Evolutionary conservation across 2,797 vertebrate species (phyloP).

Genomic region (Leptoclinus maculatus): DNA sequence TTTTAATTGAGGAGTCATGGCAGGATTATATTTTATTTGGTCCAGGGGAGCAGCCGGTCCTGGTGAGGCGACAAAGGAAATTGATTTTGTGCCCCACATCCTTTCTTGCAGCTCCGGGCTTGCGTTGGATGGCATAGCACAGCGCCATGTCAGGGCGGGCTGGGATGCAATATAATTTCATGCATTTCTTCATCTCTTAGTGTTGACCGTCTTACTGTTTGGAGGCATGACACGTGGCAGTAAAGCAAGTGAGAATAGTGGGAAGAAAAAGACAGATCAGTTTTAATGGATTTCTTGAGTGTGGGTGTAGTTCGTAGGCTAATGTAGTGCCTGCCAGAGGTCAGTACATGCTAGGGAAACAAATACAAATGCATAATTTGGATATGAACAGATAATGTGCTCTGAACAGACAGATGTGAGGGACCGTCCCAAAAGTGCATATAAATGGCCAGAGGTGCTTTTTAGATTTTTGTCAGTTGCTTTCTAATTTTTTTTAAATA

Average conservation of each 20-base stretch:
- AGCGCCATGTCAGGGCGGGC: conserved; percentile 39
- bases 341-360: not conserved
- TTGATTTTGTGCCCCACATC: conserved; percentile 75
- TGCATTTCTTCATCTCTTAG: conserved; percentile 46
- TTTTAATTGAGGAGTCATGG: conserved; percentile 78
- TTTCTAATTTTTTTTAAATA: not conserved
- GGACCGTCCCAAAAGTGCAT: not conserved
- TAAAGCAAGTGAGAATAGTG: not conserved
- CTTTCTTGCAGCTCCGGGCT: conserved; percentile 66
- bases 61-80: conserved; percentile 68
- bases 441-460: not conserved
- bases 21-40: conserved; percentile 72
- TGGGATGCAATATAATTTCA: conserved; percentile 43
- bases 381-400: not conserved
- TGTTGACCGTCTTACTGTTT: conserved; percentile 14
- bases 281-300: conserved; percentile 43
- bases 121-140: conserved; percentile 23
- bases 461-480: not conserved
- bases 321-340: conserved; percentile 37
- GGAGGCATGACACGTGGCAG: conserved; percentile 13
- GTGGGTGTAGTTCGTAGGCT: conserved; percentile 36
- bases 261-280: conserved; percentile 28
- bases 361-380: not conserved
- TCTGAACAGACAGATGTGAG: not conserved
- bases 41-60: conserved; percentile 61